A percentile compares a stretch with the other conserved stretches of the same genome.
Conservation (phyloP, 2,797 vertebrate genomes). For the Phalanger gymnotis region DNA sequence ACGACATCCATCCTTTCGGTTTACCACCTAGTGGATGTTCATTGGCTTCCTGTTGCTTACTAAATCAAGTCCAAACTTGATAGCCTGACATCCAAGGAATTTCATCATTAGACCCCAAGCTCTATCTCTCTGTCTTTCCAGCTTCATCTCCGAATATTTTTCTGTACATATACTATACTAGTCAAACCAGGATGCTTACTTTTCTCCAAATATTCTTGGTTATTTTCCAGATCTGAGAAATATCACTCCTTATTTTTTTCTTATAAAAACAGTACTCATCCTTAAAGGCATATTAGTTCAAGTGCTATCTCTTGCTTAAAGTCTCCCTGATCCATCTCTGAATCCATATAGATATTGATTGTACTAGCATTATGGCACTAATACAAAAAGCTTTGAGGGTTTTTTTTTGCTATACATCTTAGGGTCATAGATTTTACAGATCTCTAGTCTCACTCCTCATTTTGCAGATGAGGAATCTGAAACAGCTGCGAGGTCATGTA, state of each 20-base stretch:
- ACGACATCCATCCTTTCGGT: conserved; percentile 5
- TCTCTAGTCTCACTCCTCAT: not conserved
- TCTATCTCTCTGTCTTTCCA: not conserved
- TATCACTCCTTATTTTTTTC: not conserved
- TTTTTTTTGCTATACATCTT: not conserved
- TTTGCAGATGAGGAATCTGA: not conserved
- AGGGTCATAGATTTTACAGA: not conserved
- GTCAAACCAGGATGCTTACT: not conserved
- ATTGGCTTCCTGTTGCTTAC: conserved; percentile 38
- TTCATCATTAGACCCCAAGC: not conserved
- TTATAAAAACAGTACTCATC: not conserved
- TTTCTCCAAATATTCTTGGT: not conserved
- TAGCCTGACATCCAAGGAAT: not conserved
- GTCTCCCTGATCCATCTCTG: not conserved
- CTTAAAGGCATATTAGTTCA: not conserved
- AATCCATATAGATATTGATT: not conserved
- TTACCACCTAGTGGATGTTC: conserved; percentile 23
- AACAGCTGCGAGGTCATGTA: not conserved
- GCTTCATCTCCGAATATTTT: not conserved
- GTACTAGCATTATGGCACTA: not conserved
- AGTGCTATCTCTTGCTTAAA: not conserved
- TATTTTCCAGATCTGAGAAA: not conserved
- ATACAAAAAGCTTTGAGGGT: not conserved
- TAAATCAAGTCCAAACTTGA: not conserved
- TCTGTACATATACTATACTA: not conserved